phyloP scores from a whole-genome alignment of 1,140 invertebrate genomes.

The Plutomurus gul region DNA sequence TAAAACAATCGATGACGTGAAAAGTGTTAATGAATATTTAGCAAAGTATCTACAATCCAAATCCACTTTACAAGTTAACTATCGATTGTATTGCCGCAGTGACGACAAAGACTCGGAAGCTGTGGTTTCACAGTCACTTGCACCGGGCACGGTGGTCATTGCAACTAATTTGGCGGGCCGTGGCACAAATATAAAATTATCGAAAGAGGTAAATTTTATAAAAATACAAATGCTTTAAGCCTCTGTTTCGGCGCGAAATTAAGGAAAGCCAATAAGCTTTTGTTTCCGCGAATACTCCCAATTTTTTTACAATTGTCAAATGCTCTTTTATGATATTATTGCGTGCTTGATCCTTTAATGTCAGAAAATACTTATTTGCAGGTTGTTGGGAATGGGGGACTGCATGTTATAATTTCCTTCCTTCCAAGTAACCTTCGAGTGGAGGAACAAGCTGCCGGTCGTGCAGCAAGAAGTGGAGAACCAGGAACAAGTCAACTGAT shows the following conservation, averaged over 20 bases:
- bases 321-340: no score
- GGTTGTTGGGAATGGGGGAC: background rate
- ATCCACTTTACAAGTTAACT: background rate
- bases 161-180: background rate
- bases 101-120: background rate
- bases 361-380: no score
- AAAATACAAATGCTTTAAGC: no score
- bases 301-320: no score
- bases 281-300: no score
- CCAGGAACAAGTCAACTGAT: background rate
- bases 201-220: no score
- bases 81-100: background rate
- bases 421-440: background rate
- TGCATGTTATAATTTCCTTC: background rate
- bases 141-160: background rate
- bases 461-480: background rate
- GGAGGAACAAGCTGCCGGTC: background rate
- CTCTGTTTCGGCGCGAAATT: no score
- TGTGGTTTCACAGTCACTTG: background rate
- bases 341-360: no score
- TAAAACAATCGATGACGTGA: background rate
- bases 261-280: no score
- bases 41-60: background rate
- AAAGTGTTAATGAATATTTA: background rate
- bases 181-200: background rate